phyloP scores from a whole-genome alignment of 2,113 vertebrate species.

The Dromiciops gliroides region DNA sequence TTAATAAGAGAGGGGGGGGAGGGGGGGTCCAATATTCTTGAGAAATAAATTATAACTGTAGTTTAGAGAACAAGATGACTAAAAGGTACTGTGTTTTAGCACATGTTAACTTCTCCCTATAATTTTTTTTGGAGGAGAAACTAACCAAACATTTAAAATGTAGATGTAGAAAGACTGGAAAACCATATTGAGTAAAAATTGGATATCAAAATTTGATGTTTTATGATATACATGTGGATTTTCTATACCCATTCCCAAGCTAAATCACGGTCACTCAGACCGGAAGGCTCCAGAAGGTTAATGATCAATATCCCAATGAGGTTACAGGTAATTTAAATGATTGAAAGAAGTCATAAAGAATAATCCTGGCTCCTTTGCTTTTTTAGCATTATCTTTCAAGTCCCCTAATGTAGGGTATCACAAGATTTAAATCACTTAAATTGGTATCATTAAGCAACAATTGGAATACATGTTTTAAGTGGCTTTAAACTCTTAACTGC shows the following conservation, averaged over 20 bases:
- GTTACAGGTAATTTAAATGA: conserved; percentile 46
- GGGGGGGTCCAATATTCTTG: not conserved
- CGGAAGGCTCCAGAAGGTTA: conserved; percentile 13
- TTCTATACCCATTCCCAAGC: not conserved
- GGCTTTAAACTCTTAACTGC: conserved; percentile 10
- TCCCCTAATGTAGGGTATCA: conserved; percentile 1
- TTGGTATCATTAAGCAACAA: conserved; percentile 28
- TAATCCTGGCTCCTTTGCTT: conserved; percentile 27
- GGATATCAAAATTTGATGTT: conserved; percentile 43
- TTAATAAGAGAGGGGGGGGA: not conserved
- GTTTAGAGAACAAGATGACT: conserved; percentile 34
- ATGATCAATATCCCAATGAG: conserved; percentile 42
- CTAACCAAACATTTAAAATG: conserved; percentile 14
- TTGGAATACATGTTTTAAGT: conserved; percentile 31
- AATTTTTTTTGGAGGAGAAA: conserved; percentile 41
- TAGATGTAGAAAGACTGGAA: conserved; percentile 19
- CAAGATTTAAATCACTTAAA: not conserved
- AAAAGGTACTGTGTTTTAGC: conserved; percentile 41
- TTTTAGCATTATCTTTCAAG: conserved; percentile 9
- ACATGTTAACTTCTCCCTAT: conserved; percentile 17
- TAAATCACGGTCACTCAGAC: conserved; percentile 43
- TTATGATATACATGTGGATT: not conserved
- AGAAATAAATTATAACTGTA: not conserved
- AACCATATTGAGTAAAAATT: conserved; percentile 27
- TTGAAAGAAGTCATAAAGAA: conserved; percentile 31